phyloP scores from a whole-genome alignment of 2,113 vertebrate genomes.

The cat (Felis catus) region F.catus_Fca126_mat1.0 CM031424.1:32837501-32838000 shows the following conservation, averaged over 20 bases:
- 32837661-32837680: neutral
- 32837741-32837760: neutral
- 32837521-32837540: constrained; percentile 23
- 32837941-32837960: neutral
- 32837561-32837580: neutral
- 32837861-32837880: neutral
- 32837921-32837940: neutral
- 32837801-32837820: neutral
- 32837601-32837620: neutral
- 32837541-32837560: constrained; percentile 21
- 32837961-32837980: neutral
- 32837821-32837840: neutral
- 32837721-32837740: neutral
- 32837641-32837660: neutral
- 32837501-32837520: constrained; percentile 13
- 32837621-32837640: neutral
- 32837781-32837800: neutral
- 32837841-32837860: neutral
- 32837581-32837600: neutral
- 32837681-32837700: neutral
- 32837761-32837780: neutral
- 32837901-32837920: neutral
- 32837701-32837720: neutral
- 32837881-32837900: neutral
- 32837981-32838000: neutral